Conservation (phyloP, 2,113 vertebrate species). For the Pluvianellus socialis region DNA sequence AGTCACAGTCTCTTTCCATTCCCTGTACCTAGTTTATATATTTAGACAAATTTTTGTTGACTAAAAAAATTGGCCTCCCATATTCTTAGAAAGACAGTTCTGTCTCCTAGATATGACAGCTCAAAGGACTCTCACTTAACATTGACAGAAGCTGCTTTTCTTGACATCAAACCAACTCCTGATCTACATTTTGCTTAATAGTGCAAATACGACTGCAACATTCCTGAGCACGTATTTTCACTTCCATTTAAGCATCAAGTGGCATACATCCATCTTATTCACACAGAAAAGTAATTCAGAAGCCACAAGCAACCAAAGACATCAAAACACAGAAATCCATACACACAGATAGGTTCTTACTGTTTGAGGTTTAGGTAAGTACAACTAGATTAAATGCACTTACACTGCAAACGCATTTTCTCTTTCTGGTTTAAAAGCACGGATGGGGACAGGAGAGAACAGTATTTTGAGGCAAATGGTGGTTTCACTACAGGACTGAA, state of each 20-base stretch:
- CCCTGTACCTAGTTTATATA: background rate
- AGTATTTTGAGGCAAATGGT: background rate
- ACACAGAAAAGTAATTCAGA: background rate
- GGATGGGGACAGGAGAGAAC: background rate
- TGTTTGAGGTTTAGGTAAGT: background rate
- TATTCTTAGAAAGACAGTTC: background rate
- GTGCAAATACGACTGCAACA: background rate
- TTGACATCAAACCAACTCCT: background rate
- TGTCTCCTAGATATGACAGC: background rate
- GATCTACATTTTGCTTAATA: background rate
- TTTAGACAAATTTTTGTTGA: background rate
- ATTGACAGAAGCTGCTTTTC: background rate
- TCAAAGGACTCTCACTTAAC: background rate
- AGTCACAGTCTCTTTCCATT: background rate
- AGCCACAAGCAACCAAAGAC: background rate
- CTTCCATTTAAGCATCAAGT: background rate
- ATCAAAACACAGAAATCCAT: background rate
- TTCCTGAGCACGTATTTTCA: background rate
- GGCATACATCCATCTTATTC: background rate
- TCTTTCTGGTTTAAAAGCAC: background rate
- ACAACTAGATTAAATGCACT: background rate
- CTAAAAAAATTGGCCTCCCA: background rate
- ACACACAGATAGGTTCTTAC: background rate
- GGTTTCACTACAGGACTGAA: background rate
- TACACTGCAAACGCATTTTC: background rate